Percentiles rank a stretch among this genome's conserved stretches.
Evolutionary conservation across 2,888 invertebrate genomes (phyloP).

Genomic region (Blera fallax): DNA sequence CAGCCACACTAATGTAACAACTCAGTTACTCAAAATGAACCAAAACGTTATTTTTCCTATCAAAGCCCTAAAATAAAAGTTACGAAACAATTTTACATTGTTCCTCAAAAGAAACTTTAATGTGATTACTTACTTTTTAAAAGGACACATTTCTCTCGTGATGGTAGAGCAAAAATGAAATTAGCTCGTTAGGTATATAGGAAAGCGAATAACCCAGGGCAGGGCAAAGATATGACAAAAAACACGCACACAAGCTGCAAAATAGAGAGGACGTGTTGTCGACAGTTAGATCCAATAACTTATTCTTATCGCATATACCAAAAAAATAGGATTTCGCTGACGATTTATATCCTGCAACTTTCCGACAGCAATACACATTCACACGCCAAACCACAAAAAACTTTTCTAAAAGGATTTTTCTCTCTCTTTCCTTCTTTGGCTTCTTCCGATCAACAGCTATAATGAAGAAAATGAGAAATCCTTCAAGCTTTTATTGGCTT

Average conservation of each 20-base stretch:
- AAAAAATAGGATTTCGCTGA: slow-evolving; percentile 8
- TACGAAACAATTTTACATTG: neutral
- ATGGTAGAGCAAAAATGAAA: neutral
- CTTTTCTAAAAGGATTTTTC: neutral
- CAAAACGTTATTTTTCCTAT: neutral
- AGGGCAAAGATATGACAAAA: neutral
- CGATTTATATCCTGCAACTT: neutral
- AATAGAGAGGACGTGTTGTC: neutral
- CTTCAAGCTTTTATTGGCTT: neutral
- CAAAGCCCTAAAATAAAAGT: neutral
- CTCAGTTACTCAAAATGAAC: neutral
- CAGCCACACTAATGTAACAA: neutral
- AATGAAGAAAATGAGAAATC: neutral
- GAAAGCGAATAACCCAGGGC: neutral
- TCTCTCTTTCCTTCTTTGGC: neutral
- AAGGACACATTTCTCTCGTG: neutral
- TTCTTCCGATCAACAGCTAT: neutral
- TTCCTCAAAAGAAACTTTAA: neutral
- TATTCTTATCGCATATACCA: slow-evolving; percentile 46
- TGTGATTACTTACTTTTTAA: neutral
- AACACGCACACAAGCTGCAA: slow-evolving; percentile 39
- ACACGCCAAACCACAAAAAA: neutral
- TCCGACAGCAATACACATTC: neutral
- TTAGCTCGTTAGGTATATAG: slow-evolving; percentile 5
- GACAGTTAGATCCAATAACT: slow-evolving; percentile 19